Conservation (phyloP, 2,888 invertebrate genomes). For the Toxonevra muliebris region DNA sequence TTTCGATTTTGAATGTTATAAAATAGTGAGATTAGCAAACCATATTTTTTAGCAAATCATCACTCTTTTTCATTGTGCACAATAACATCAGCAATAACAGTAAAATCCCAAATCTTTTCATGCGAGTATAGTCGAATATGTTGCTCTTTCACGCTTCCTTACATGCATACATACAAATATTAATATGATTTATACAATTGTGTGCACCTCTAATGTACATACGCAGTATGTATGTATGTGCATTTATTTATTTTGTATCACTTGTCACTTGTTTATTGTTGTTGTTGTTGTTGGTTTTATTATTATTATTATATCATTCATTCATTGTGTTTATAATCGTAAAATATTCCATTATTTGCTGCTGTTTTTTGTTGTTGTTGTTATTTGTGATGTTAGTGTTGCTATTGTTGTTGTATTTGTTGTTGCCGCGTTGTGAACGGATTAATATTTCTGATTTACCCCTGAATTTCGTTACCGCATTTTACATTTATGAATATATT, state of each 20-base stretch:
- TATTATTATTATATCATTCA: slow-evolving; percentile 42
- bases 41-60: too few species aligned
- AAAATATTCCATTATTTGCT: slow-evolving; percentile 55
- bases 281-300: slow-evolving; percentile 41
- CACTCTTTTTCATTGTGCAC: too few species aligned
- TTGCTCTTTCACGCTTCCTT: too few species aligned
- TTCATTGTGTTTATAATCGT: slow-evolving; percentile 31
- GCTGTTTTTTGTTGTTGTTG: slow-evolving; percentile 29
- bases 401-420: slow-evolving; percentile 10
- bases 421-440: slow-evolving; percentile 45
- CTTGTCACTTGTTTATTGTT: slow-evolving; percentile 54
- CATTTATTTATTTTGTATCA: slow-evolving; percentile 51
- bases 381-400: slow-evolving; percentile 13
- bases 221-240: not conserved
- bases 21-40: too few species aligned
- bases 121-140: too few species aligned
- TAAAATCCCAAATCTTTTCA: too few species aligned
- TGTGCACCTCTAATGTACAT: slow-evolving; percentile 1
- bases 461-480: slow-evolving; percentile 37
- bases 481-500: not conserved
- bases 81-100: too few species aligned
- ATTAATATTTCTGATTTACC: slow-evolving; percentile 60
- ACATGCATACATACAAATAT: too few species aligned
- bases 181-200: not conserved
- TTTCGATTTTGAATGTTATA: too few species aligned